phyloP scores from a whole-genome alignment of 2,888 invertebrate species.

The Perizoma flavofasciatum region DNA sequence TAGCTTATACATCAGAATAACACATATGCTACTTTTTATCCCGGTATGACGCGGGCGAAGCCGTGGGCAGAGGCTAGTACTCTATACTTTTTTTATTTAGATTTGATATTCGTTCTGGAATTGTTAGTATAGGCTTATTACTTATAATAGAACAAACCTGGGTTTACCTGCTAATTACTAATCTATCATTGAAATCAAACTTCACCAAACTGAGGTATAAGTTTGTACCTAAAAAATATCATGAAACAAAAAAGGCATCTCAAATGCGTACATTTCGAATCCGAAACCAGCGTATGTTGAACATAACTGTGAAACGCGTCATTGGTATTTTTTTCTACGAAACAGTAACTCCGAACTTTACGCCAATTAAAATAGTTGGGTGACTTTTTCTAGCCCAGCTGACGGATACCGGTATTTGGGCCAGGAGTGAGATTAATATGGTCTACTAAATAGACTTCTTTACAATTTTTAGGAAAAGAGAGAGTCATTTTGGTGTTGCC shows the following conservation, averaged over 20 bases:
- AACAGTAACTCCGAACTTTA: constrained; percentile 64
- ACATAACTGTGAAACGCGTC: constrained; percentile 54
- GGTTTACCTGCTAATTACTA: too few species aligned
- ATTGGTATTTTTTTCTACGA: constrained; percentile 65
- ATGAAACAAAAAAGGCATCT: constrained; percentile 16
- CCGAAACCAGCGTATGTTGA: constrained; percentile 47
- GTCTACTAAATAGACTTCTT: constrained; percentile 62
- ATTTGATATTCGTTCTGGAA: too few species aligned
- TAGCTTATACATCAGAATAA: too few species aligned
- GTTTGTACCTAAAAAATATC: not conserved
- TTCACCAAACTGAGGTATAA: too few species aligned
- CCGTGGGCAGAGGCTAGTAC: too few species aligned
- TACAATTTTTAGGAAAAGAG: constrained; percentile 1
- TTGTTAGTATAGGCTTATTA: too few species aligned
- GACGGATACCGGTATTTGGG: constrained; percentile 75
- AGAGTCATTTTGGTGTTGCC: not conserved
- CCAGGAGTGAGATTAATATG: constrained; percentile 71
- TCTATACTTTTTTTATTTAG: too few species aligned
- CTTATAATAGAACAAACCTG: too few species aligned
- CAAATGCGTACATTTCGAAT: constrained; percentile 14
- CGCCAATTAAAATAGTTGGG: constrained; percentile 81
- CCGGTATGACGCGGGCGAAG: too few species aligned
- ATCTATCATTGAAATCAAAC: too few species aligned
- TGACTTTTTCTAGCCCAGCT: constrained; percentile 70
- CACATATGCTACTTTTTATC: too few species aligned